Evolutionary conservation across 2,888 invertebrate genomes (phyloP).

Genomic region (Cecidostiba fungosa): DNA sequence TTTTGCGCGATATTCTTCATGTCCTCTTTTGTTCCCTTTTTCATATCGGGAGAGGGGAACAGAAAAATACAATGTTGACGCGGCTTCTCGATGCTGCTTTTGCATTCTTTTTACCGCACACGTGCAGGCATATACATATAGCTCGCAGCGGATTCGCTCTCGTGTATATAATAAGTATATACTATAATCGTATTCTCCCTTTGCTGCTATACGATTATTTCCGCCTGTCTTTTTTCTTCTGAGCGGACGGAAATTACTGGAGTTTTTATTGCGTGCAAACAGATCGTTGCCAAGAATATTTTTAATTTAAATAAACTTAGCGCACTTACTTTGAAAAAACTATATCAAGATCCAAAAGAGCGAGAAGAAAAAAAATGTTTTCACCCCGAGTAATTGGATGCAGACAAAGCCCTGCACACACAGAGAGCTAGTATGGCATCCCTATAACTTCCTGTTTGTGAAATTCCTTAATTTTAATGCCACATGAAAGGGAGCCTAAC

Average conservation of each 20-base stretch:
- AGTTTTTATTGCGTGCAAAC: not conserved
- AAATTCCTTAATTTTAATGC: constrained; percentile 47
- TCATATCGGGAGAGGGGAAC: constrained; percentile 10
- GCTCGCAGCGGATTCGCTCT: constrained; percentile 23
- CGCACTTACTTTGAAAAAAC: too few relatives aligned
- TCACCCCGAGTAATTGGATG: not conserved
- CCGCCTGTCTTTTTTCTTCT: not conserved
- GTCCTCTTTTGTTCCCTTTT: constrained; percentile 38
- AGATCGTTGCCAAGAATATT: too few relatives aligned
- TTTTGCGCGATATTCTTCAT: constrained; percentile 12
- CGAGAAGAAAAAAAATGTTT: not conserved
- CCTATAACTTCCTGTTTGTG: not conserved
- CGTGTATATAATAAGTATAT: too few relatives aligned
- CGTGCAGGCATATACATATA: not conserved
- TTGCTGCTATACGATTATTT: constrained; percentile 11
- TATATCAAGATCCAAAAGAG: not conserved
- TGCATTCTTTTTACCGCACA: constrained; percentile 50
- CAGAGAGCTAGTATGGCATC: not conserved
- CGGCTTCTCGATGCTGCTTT: constrained; percentile 46
- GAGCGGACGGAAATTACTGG: not conserved
- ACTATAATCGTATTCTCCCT: constrained; percentile 35
- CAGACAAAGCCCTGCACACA: not conserved
- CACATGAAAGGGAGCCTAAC: constrained; percentile 35
- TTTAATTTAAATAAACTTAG: not conserved
- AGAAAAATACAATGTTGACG: constrained; percentile 54